Conservation (phyloP, 2,797 vertebrate genomes). For the Acrocephalus scirpaceus region DNA sequence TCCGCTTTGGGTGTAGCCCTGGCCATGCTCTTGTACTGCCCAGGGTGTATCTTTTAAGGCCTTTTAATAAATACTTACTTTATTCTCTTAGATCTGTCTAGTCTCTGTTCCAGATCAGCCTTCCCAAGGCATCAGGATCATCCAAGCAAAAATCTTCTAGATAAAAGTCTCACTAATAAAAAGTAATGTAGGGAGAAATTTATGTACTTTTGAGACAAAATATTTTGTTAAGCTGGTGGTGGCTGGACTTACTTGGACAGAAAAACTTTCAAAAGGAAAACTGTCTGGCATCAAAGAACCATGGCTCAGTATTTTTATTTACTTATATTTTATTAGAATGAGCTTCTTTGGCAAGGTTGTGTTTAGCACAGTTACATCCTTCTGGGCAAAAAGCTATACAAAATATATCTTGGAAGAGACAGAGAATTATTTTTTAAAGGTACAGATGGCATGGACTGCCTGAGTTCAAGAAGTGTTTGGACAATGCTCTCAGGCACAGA, state of each 20-base stretch:
- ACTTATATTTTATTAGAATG: neutral
- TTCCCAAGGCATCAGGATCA: neutral
- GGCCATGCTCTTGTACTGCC: neutral
- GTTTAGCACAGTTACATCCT: neutral
- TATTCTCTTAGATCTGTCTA: neutral
- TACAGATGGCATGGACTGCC: accelerated
- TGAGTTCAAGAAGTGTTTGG: neutral
- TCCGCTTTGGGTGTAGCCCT: neutral
- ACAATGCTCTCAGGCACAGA: neutral
- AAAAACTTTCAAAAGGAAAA: neutral
- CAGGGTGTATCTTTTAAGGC: neutral
- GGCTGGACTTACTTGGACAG: neutral
- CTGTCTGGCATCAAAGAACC: neutral
- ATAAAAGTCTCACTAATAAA: neutral
- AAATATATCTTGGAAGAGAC: neutral
- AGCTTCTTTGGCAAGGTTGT: neutral
- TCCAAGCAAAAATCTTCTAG: neutral
- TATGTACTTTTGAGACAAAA: neutral
- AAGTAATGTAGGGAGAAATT: neutral
- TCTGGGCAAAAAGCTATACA: neutral
- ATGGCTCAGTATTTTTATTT: neutral
- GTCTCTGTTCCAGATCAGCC: neutral
- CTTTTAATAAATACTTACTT: neutral
- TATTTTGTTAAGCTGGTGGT: neutral
- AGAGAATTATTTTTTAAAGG: neutral